These are phyloP conservation scores for Rhodophaea formosa DNA, from an alignment of 2,888 invertebrate genomes.

Conservation along the genomic window DNA sequence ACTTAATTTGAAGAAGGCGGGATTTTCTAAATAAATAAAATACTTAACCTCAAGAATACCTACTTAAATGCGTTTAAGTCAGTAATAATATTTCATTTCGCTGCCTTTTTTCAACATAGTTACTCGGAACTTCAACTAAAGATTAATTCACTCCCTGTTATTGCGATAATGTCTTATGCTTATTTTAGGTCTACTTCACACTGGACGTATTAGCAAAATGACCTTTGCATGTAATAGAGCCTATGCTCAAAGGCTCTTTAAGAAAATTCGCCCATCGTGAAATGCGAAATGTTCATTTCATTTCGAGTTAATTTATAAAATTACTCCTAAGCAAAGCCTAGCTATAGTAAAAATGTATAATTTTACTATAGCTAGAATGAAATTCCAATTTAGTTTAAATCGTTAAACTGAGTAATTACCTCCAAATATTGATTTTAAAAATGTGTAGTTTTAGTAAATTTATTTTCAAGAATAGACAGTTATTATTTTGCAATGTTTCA, in stretches of 20 bases:
- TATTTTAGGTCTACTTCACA: conserved; percentile 39
- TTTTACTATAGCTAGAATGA: too few species aligned
- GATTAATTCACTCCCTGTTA: conserved; percentile 67
- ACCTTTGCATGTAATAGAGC: neutral
- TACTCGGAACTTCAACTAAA: conserved; percentile 58
- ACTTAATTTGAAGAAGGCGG: conserved; percentile 25
- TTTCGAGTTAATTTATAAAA: too few species aligned
- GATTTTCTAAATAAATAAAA: conserved; percentile 25
- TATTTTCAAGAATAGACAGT: too few species aligned
- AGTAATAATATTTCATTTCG: conserved; percentile 46
- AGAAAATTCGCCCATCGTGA: too few species aligned
- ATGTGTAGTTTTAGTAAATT: too few species aligned
- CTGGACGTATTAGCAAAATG: neutral
- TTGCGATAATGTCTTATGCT: conserved; percentile 70
- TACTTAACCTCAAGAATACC: conserved; percentile 26
- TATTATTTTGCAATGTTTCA: neutral
- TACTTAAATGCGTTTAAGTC: conserved; percentile 41
- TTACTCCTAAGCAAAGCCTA: too few species aligned
- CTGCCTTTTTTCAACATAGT: conserved; percentile 50
- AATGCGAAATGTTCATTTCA: too few species aligned
- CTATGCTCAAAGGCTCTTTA: too few species aligned
- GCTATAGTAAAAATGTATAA: too few species aligned
- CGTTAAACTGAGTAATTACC: too few species aligned
- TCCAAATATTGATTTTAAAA: too few species aligned
- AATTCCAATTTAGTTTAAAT: too few species aligned